phyloP scores from a whole-genome alignment of 2,113 vertebrate species.

The Colossoma macropomum region DNA sequence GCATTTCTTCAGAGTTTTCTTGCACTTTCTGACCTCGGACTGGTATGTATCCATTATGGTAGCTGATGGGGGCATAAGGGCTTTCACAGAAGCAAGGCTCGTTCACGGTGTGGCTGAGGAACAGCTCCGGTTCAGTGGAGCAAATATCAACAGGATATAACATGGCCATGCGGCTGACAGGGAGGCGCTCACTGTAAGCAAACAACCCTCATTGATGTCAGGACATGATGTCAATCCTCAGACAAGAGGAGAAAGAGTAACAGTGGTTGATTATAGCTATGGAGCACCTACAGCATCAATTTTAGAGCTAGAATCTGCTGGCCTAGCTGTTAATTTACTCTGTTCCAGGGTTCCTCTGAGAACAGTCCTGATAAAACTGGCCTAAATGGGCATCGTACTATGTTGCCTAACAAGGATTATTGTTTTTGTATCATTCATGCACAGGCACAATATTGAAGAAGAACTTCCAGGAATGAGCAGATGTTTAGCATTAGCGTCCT shows the following conservation, averaged over 20 bases:
- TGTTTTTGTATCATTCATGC: no score
- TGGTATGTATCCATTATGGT: slow-evolving; percentile 8
- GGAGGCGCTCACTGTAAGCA: slow-evolving; percentile 17
- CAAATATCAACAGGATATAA: slow-evolving; percentile 26
- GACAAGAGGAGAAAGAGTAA: background rate
- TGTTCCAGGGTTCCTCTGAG: no score
- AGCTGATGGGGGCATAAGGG: background rate
- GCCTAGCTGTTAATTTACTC: no score
- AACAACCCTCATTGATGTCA: slow-evolving; percentile 38
- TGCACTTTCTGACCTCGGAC: slow-evolving; percentile 1
- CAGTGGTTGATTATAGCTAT: background rate
- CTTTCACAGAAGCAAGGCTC: slow-evolving; percentile 15
- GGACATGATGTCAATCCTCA: background rate
- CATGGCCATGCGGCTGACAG: slow-evolving; percentile 1
- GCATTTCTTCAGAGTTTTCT: background rate
- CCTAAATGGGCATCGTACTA: no score
- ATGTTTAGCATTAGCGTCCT: no score
- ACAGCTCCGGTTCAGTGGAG: slow-evolving; percentile 6
- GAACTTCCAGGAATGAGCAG: no score
- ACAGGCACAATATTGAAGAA: no score
- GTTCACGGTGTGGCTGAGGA: background rate
- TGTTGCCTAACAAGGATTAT: no score
- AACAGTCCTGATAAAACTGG: no score
- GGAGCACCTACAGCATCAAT: no score
- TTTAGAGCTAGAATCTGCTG: no score